Base-by-base conservation (phyloP, 2,888 invertebrate species). In the Pristionchus entomophagus region DNA sequence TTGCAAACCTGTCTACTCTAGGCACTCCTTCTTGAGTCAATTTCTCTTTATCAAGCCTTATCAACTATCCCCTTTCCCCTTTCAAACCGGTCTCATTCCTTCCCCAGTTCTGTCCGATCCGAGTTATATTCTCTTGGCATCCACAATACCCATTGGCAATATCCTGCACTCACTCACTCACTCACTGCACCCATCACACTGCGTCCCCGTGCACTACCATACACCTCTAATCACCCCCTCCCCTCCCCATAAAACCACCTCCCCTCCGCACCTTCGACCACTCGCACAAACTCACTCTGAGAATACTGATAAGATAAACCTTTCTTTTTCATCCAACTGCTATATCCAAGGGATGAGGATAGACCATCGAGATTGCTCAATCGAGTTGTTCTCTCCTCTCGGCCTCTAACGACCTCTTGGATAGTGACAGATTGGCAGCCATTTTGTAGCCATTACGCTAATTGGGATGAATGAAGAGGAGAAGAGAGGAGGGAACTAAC, bases 351-450 rank as follows among this genome's bases (percentile, higher is more conserved):
- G n/a, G n/a, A n/a, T n/a, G n/a, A n/a, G n/a, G n/a, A n/a, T n/a
- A n/a, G n/a, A n/a, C n/a, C n/a, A 26, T 22, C 26, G n/a, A n/a
- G 26, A 62, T 62, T 32, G 62, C 62, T 10, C 19, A 32, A 62
- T 38, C 2, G 14, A 14, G 22, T 35, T n/a, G n/a, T n/a, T n/a
- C n/a, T 29, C 26, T 1, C 26, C 35, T 26, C 73, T 73, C 41
- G 73, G 26, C 41, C 73, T 45, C 73, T 73, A 45, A 26, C 45
- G 73, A 73, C 73, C 73, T 73, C 26, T 45, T 5, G 41, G 26
- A 45, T 73, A 73, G 73, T 45, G 73, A 35, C 78, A 80, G 78
- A 80, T 80, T 80, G 51, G 78, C 78, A 51, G 78, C 17, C 78
- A 80, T 80, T 80, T 80, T 51, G 17, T 49, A 35, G 22, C 78